Percentiles rank a stretch among this genome's conserved stretches.
These are phyloP conservation scores for Aricia agestis DNA, from an alignment of 1,140 invertebrate genomes.

Conservation along the genomic window DNA sequence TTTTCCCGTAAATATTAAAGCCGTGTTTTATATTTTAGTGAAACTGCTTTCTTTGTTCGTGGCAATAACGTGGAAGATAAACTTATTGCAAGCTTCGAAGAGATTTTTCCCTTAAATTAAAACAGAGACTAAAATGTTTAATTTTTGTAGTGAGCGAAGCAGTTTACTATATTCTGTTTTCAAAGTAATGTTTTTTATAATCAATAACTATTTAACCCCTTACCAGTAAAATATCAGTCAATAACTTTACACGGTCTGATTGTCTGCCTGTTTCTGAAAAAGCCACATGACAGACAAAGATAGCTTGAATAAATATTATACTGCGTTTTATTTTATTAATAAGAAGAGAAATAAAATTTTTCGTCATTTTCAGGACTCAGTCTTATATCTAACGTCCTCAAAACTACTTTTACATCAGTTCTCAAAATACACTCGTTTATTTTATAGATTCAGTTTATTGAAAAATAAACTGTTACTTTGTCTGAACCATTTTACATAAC, in stretches of 20 bases:
- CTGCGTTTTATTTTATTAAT: too few species aligned
- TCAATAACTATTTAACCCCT: too few species aligned
- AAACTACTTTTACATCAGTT: neutral
- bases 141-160: too few species aligned
- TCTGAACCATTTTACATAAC: slow-evolving; percentile 9
- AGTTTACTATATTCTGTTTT: too few species aligned
- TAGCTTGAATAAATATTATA: too few species aligned
- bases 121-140: neutral
- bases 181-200: neutral
- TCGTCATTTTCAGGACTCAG: too few species aligned
- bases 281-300: too few species aligned
- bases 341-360: too few species aligned
- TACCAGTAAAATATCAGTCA: too few species aligned
- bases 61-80: slow-evolving; percentile 1
- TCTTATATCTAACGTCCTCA: too few species aligned
- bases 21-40: slow-evolving; percentile 1
- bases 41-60: slow-evolving; percentile 3
- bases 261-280: too few species aligned
- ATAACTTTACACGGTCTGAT: too few species aligned
- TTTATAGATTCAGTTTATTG: neutral
- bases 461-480: neutral
- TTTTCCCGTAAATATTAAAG: slow-evolving; percentile 22
- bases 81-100: neutral
- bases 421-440: neutral
- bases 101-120: neutral